Conservation (phyloP, 1,140 invertebrate genomes). For the Trigoniulus corallinus region DNA sequence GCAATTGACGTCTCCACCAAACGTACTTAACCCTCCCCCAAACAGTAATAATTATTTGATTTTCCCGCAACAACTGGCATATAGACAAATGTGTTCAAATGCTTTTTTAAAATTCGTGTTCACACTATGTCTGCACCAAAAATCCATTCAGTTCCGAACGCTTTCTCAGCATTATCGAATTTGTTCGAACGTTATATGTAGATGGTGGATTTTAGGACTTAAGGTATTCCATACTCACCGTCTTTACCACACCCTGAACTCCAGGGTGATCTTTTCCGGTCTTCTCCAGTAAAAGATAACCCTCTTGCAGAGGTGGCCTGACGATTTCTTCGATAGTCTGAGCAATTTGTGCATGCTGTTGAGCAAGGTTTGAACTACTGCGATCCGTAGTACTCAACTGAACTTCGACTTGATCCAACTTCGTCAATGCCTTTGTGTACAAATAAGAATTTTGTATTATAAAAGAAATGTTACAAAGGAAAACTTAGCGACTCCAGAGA, state of each 20-base stretch:
- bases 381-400: slow-evolving; percentile 47
- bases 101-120: no score
- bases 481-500: no score
- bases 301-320: slow-evolving; percentile 42
- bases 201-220: no score
- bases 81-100: no score
- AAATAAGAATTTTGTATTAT: slow-evolving; percentile 9
- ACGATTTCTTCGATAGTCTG: slow-evolving; percentile 46
- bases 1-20: no score
- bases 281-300: slow-evolving; percentile 51
- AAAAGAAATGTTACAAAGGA: background rate
- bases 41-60: no score
- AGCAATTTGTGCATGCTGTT: slow-evolving; percentile 43
- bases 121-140: no score
- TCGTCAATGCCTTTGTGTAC: slow-evolving; percentile 42
- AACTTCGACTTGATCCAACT: slow-evolving; percentile 58
- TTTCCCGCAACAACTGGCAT: no score
- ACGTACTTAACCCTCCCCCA: no score
- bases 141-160: background rate
- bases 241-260: slow-evolving; percentile 42
- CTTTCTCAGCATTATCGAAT: no score
- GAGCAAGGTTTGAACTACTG: slow-evolving; percentile 42
- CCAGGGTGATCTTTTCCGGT: slow-evolving; percentile 44
- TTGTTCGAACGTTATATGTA: no score
- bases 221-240: no score